phyloP scores from a whole-genome alignment of 2,113 vertebrate genomes.

The Montifringilla adamsi region DNA sequence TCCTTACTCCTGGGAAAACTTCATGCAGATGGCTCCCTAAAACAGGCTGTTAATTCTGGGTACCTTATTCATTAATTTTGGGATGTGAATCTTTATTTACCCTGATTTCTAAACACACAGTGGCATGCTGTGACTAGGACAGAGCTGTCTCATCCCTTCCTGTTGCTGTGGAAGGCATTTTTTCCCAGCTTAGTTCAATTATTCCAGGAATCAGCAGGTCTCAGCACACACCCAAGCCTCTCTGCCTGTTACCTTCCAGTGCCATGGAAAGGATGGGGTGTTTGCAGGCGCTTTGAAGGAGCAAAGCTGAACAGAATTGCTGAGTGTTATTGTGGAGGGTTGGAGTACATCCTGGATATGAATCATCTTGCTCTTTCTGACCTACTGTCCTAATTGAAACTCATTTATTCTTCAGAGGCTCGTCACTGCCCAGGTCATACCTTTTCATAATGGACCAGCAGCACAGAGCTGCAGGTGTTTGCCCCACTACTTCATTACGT shows the following conservation, averaged over 20 bases:
- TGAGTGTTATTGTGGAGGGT: neutral
- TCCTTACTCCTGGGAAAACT: neutral
- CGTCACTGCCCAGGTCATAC: neutral
- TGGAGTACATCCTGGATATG: conserved; percentile 30
- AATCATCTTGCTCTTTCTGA: conserved; percentile 64
- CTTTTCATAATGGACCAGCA: neutral
- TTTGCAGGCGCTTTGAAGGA: neutral
- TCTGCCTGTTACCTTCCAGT: neutral
- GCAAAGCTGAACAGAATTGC: neutral
- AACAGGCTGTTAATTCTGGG: neutral
- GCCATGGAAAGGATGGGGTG: neutral
- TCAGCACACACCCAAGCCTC: neutral
- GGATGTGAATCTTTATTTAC: neutral
- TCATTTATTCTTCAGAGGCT: conserved; percentile 27
- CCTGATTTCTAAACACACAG: neutral
- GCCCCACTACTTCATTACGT: neutral
- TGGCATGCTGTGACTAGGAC: neutral
- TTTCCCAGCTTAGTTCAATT: neutral
- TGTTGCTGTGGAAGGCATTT: neutral
- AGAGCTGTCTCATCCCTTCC: neutral
- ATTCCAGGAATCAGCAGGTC: neutral
- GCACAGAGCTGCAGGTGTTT: conserved; percentile 8
- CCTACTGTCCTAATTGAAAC: conserved; percentile 62
- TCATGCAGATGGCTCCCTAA: neutral
- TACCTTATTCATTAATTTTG: neutral